A percentile compares a stretch with the other conserved stretches of the same genome.
Evolutionary conservation across 2,113 vertebrate species (phyloP).

Genomic region (Lonchura striata): DNA sequence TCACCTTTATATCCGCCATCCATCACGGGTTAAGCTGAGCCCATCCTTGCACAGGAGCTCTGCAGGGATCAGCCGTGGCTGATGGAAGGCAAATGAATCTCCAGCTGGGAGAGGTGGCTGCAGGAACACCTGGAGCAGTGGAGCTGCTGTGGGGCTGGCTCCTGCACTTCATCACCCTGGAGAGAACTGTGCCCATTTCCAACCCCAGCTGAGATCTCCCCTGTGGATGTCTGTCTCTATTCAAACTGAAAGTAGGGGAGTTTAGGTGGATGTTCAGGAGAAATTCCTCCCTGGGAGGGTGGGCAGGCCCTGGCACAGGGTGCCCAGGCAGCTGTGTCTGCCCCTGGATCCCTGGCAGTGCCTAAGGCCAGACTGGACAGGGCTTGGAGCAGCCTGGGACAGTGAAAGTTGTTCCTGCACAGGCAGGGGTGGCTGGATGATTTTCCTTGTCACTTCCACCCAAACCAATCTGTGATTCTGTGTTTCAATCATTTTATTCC

Average conservation of each 20-base stretch:
- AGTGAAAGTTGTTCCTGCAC: not conserved
- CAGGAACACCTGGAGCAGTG: not conserved
- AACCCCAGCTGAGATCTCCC: not conserved
- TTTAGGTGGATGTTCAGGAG: not conserved
- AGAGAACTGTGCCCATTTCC: not conserved
- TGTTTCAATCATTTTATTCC: not conserved
- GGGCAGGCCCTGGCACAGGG: not conserved
- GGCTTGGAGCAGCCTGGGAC: not conserved
- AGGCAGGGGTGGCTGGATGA: not conserved
- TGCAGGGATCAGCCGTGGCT: rapidly evolving
- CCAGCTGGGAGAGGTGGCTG: not conserved
- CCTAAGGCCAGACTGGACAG: not conserved
- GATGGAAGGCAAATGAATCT: not conserved
- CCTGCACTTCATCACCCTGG: not conserved
- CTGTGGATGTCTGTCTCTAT: not conserved
- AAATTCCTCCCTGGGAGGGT: rapidly evolving
- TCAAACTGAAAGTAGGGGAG: not conserved
- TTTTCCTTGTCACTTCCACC: not conserved
- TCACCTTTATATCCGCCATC: constrained; percentile 1
- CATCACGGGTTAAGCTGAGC: not conserved
- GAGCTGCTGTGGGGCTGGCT: not conserved
- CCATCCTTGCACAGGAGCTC: not conserved
- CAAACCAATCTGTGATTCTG: not conserved
- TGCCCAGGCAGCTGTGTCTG: not conserved
- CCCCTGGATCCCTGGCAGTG: not conserved